Evolutionary conservation across 2,888 invertebrate genomes (phyloP).

Genomic region (Drosophila falleni): DNA sequence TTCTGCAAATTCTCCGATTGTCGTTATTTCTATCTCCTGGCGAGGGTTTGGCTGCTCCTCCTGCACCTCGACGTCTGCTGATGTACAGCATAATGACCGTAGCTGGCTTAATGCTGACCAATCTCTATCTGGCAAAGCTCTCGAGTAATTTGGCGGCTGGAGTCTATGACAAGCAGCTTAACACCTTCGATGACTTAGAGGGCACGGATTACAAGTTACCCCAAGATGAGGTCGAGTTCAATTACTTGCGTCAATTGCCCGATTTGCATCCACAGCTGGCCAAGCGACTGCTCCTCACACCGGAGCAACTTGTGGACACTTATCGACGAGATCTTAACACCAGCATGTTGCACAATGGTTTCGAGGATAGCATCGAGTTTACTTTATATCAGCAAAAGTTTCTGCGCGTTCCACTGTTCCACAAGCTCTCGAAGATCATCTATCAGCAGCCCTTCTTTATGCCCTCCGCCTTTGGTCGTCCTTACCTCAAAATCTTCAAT

Average conservation of each 20-base stretch:
- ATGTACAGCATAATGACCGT: slow-evolving; percentile 51
- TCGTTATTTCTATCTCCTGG: slow-evolving; percentile 45
- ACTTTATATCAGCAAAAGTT: slow-evolving; percentile 68
- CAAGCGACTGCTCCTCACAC: slow-evolving; percentile 43
- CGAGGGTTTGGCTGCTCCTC: slow-evolving; percentile 8
- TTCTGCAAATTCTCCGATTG: slow-evolving; percentile 43
- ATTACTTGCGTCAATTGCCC: slow-evolving; percentile 38
- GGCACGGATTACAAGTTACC: slow-evolving; percentile 49
- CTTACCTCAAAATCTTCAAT: slow-evolving; percentile 67
- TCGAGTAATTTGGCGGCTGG: slow-evolving; percentile 66
- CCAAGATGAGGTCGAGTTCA: slow-evolving; percentile 40
- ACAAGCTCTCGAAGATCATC: slow-evolving; percentile 51
- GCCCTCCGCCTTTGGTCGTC: slow-evolving; percentile 63
- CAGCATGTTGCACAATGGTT: slow-evolving; percentile 53
- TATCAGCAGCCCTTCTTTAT: slow-evolving; percentile 66
- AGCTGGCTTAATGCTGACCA: slow-evolving; percentile 64
- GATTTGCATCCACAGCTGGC: slow-evolving; percentile 56
- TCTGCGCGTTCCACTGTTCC: slow-evolving; percentile 60
- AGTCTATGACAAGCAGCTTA: slow-evolving; percentile 62
- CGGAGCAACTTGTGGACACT: slow-evolving; percentile 34
- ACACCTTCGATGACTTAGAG: slow-evolving; percentile 61
- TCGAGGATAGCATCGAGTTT: slow-evolving; percentile 66
- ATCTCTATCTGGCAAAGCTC: slow-evolving; percentile 62
- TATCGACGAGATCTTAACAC: slow-evolving; percentile 54
- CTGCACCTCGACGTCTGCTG: slow-evolving; percentile 33